Base-by-base conservation (phyloP, 2,113 vertebrate genomes). In the Ceuthmochares aereus region DNA sequence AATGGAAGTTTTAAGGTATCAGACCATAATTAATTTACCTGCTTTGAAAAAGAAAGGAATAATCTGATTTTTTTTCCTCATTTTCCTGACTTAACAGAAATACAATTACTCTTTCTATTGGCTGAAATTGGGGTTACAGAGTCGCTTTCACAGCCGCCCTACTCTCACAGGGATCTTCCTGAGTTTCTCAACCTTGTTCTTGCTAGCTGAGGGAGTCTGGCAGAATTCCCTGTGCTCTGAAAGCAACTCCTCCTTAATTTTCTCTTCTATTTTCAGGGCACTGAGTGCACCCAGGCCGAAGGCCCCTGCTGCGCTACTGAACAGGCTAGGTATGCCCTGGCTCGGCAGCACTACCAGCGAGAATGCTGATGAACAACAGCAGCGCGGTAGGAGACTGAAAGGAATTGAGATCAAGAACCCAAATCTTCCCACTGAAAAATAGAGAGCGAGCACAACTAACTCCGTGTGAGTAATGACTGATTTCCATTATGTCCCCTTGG, bases 391-490 rank as follows among this genome's bases (percentile, higher is more conserved):
- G 55, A 94, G 85, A 67, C 58, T 7, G 58, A 77, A 55, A 63
- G 68, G 80, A 77, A 74, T 13, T 7, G 60, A 84, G 68, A 89
- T 51, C 83, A 89, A 92, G 83, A 90, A 8, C 86, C 88, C 47
- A 3, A 15, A 32, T 75, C 63, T 91, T 34, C 34, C 72, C 90
- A 34, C 22, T 77, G 59, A 63, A 70, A 78, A 81, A 27, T 2
- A 40, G 70, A 93, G 52, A 79, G 88, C 0, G 1, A 82, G 88
- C 82, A 59, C 72, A 64, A 86, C 68, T n/a, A 87, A 81, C 64
- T 93, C 90, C 8, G 7, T 34, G 64, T 78, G 89, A 97, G 80
- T 30, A 73, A 81, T 95, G 93, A 91, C 22, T 40, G 91, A 92
- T 89, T 47, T 54, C 93, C 77, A 43, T 20, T 14, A 36, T 4